Conservation (phyloP, 2,888 invertebrate species). For the Lithophane leautieri region DNA sequence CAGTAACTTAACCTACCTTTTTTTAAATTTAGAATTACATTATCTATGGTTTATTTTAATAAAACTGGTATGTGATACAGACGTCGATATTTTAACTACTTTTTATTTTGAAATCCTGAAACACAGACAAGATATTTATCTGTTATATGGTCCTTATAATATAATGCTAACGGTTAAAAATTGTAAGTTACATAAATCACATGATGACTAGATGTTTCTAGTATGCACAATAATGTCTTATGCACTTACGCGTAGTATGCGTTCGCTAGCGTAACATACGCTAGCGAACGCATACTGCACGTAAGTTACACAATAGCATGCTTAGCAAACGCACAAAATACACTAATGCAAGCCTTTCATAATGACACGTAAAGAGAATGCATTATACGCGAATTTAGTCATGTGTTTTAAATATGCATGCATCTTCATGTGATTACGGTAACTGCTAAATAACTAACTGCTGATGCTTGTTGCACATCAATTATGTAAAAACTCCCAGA, state of each 20-base stretch:
- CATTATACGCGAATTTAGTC: not conserved
- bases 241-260: no score
- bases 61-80: slow-evolving; percentile 58
- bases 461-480: slow-evolving; percentile 46
- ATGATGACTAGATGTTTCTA: slow-evolving; percentile 9
- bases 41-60: slow-evolving; percentile 33
- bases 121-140: slow-evolving; percentile 35
- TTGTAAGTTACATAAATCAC: slow-evolving; percentile 28
- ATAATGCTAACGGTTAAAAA: slow-evolving; percentile 44
- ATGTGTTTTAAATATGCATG: not conserved
- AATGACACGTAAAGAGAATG: not conserved
- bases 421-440: slow-evolving; percentile 45
- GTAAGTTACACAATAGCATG: slow-evolving; percentile 4
- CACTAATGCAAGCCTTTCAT: not conserved
- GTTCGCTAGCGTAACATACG: not conserved
- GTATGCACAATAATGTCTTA: not conserved
- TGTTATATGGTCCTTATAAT: slow-evolving; percentile 59
- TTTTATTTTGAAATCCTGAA: slow-evolving; percentile 50
- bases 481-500: slow-evolving; percentile 41
- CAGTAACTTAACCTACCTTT: slow-evolving; percentile 63
- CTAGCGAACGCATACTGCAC: not conserved
- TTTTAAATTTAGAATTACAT: slow-evolving; percentile 47
- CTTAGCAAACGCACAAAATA: not conserved
- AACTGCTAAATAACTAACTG: slow-evolving; percentile 42
- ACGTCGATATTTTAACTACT: slow-evolving; percentile 52